Base-by-base conservation (phyloP, 2,797 vertebrate genomes). In the Malurus leucopterus region DNA sequence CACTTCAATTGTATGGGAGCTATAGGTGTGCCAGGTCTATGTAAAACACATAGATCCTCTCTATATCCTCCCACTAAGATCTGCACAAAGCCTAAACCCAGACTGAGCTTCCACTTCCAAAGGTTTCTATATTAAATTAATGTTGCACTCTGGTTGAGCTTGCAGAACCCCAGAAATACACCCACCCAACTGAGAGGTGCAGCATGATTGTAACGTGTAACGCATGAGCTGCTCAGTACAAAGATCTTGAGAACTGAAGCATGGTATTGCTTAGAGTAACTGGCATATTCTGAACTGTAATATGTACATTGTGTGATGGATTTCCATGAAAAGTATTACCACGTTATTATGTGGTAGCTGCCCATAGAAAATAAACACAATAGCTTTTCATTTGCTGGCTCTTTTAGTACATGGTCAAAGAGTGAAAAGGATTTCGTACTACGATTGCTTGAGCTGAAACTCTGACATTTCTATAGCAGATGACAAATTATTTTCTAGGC, bases 401-500 rank as follows among this genome's bases (percentile, higher is more conserved):
- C 26, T 84, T 93, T 79, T 75, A 77, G 53, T 55, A 38, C 26
- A 19, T 47, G 53, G 88, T 88, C 68, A 51, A 79, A 88, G 51
- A 82, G 30, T 53, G 68, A 88, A 80, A 84, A 71, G 30, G 78
- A 70, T 84, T 77, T 84, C 87, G 67, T 58, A 64, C 17, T 30
- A 55, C 36, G 75, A 1, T 67, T 13, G 1, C 69, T 92, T 92
- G 72, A 88, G 75, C 77, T 71, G 75, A 44, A 92, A 80, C 46
- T 67, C 53, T 92, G 86, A 91, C 34, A 27, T 86, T 94, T 91
- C 88, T 86, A 41, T 86, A 86, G 69, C 36, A 8, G 11, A 74
- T 91, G 91, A 88, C 64, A 93, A 89, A 89, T 88, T 0, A 57
- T 88, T 95, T 91, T 85, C 50, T 58, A 68, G 80, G 73, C 77